These are phyloP conservation scores for Bryconaethiops microstoma DNA, from an alignment of 2,797 vertebrate genomes.

Conservation along the genomic window DNA sequence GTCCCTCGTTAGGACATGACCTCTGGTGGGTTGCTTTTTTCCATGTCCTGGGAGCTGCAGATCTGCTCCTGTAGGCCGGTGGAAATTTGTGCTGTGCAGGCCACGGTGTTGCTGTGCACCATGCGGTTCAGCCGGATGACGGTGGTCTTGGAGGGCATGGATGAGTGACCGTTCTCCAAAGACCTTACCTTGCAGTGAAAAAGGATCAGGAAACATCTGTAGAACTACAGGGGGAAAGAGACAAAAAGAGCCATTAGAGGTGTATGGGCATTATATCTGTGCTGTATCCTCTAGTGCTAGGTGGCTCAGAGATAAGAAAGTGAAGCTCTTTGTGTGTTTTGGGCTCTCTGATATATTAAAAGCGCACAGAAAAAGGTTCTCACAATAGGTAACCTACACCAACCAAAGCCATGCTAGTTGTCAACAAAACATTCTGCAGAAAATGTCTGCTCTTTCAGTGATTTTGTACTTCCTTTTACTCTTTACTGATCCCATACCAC, in stretches of 20 bases:
- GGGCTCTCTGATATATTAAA: not conserved
- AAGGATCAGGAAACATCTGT: constrained; percentile 84
- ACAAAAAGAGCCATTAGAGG: not conserved
- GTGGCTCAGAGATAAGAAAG: not conserved
- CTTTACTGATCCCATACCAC: not conserved
- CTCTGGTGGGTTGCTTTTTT: constrained; percentile 47
- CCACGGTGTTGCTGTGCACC: constrained; percentile 64
- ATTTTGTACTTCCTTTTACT: not conserved
- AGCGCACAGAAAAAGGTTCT: not conserved
- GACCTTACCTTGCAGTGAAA: constrained; percentile 72
- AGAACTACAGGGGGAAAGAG: constrained; percentile 74
- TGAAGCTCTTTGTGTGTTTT: not conserved
- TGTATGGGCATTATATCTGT: not conserved
- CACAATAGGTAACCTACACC: not conserved
- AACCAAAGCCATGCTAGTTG: not conserved
- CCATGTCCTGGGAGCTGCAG: constrained; percentile 44
- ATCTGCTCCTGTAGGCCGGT: constrained; percentile 59
- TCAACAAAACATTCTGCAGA: not conserved
- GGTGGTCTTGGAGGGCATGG: constrained; percentile 74
- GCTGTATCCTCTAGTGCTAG: not conserved
- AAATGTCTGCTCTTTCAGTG: not conserved
- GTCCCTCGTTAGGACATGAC: constrained; percentile 45
- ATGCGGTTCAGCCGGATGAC: constrained; percentile 76
- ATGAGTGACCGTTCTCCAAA: constrained; percentile 63
- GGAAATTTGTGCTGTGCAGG: constrained; percentile 66